phyloP scores from a whole-genome alignment of 2,888 invertebrate species.

The Trachelus stipa region DNA sequence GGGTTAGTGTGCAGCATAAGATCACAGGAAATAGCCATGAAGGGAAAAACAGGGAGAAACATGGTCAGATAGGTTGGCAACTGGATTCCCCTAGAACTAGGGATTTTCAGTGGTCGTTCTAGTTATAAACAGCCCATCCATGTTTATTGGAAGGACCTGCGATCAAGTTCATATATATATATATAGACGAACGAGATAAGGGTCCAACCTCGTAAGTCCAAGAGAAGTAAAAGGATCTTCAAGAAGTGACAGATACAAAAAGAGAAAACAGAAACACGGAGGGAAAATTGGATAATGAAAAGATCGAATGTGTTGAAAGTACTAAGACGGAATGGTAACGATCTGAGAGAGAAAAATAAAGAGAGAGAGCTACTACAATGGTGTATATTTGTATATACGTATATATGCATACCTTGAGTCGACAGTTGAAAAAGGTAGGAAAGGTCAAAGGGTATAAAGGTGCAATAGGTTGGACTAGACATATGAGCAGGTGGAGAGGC shows the following conservation, averaged over 20 bases:
- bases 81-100: neutral
- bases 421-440: neutral
- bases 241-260: neutral
- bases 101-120: neutral
- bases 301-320: neutral
- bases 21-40: too few species aligned
- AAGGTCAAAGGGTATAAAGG: neutral
- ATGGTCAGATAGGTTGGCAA: neutral
- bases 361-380: constrained; percentile 17
- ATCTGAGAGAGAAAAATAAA: neutral
- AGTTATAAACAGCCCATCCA: neutral
- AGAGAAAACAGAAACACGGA: neutral
- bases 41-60: too few species aligned
- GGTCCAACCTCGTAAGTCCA: neutral
- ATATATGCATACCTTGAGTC: neutral
- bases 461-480: neutral
- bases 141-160: neutral
- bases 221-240: neutral
- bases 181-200: neutral
- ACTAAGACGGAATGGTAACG: neutral
- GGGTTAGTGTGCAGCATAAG: too few species aligned
- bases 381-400: neutral
- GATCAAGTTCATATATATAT: neutral
- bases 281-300: neutral
- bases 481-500: neutral